phyloP scores from a whole-genome alignment of 2,113 vertebrate species.

The Nyctibius bracteatus region DNA sequence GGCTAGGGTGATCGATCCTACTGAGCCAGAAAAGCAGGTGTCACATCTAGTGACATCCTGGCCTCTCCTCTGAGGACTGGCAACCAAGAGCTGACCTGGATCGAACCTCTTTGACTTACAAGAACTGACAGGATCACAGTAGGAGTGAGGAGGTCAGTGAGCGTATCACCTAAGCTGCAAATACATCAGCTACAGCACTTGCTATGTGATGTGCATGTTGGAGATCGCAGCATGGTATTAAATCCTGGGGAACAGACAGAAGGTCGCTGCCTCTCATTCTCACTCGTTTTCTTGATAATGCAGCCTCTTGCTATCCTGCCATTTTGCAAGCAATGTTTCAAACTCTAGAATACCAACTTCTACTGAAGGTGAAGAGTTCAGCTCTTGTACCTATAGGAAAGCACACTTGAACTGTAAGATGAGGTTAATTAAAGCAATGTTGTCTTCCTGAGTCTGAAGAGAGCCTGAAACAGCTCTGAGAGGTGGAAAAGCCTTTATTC shows the following conservation, averaged over 20 bases:
- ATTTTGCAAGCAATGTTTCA: neutral
- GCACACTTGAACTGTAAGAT: neutral
- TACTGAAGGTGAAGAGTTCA: neutral
- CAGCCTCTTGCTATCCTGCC: neutral
- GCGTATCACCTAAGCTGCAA: neutral
- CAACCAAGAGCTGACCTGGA: neutral
- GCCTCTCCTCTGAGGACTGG: neutral
- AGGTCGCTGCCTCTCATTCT: neutral
- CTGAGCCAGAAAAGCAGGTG: neutral
- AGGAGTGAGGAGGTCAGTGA: neutral
- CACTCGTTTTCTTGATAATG: neutral
- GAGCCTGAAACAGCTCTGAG: neutral
- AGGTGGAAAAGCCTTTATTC: neutral
- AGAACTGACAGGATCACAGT: neutral
- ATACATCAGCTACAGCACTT: neutral
- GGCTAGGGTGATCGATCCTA: neutral
- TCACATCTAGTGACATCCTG: neutral
- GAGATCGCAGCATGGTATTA: neutral
- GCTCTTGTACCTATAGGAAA: neutral
- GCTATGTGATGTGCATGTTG: neutral
- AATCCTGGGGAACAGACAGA: neutral
- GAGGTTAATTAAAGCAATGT: neutral
- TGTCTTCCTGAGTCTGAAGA: neutral
- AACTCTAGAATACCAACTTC: neutral
- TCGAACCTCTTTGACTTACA: neutral